A percentile compares a stretch with the other conserved stretches of the same genome.
Evolutionary conservation across 2,797 vertebrate species (phyloP).

Genomic region (Acestrorhynchus altus): DNA sequence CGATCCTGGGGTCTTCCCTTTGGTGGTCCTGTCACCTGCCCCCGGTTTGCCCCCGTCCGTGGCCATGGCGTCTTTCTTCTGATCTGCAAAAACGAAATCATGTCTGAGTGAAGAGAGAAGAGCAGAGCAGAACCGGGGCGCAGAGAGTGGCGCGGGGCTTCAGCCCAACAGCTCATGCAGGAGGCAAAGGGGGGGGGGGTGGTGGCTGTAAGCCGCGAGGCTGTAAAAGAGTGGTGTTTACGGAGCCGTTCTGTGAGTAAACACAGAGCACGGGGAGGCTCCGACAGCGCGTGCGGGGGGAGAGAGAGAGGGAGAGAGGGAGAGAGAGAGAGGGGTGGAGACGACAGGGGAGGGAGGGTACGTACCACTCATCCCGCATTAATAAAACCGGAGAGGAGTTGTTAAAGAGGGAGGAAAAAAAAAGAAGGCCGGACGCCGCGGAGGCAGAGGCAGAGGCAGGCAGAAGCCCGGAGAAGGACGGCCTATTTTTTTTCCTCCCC

Average conservation of each 20-base stretch:
- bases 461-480: conserved; percentile 83
- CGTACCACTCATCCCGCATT: conserved; percentile 99
- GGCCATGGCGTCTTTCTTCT: conserved; percentile 96
- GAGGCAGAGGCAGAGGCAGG: conserved; percentile 78
- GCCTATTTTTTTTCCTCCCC: conserved; percentile 87
- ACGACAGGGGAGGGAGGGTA: conserved; percentile 88
- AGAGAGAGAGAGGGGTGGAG: conserved; percentile 85
- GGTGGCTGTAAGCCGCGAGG: too few species aligned
- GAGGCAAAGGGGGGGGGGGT: not conserved
- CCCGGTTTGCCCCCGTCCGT: conserved; percentile 96
- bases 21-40: conserved; percentile 87
- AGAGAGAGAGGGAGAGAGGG: conserved; percentile 82
- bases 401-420: conserved; percentile 76
- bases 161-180: not conserved
- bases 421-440: conserved; percentile 87
- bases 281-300: conserved; percentile 73
- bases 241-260: too few species aligned
- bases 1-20: conserved; percentile 93
- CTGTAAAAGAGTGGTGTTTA: too few species aligned
- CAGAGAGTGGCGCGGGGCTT: too few species aligned
- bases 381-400: conserved; percentile 92
- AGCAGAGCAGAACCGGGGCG: not conserved
- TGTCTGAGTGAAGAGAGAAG: not conserved
- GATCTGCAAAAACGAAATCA: conserved; percentile 83
- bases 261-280: conserved; percentile 62